These are phyloP conservation scores for Orthonyx spaldingii DNA, from an alignment of 2,113 vertebrate species.

Conservation along the genomic window DNA sequence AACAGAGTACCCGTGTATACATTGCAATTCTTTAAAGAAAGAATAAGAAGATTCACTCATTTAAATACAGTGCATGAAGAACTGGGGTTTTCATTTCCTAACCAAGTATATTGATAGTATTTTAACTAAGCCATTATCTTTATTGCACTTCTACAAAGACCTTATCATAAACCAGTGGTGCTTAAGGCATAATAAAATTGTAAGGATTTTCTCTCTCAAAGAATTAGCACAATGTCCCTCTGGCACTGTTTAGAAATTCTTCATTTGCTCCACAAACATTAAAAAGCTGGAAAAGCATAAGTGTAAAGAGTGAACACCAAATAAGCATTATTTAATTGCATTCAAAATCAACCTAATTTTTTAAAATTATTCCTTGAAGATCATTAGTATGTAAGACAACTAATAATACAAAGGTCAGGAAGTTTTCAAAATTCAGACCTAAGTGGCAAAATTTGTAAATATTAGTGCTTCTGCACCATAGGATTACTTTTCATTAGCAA, in stretches of 20 bases:
- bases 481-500: not conserved
- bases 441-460: not conserved
- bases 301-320: not conserved
- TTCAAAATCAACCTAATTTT: constrained; percentile 20
- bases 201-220: constrained; percentile 28
- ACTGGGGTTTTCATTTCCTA: not conserved
- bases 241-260: constrained; percentile 47
- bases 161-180: not conserved
- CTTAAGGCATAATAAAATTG: constrained; percentile 5
- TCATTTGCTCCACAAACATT: constrained; percentile 38
- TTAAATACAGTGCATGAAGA: not conserved
- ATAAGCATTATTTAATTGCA: constrained; percentile 46
- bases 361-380: not conserved
- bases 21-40: not conserved
- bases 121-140: constrained; percentile 55
- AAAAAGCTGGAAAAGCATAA: constrained; percentile 23
- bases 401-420: not conserved
- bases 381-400: constrained; percentile 2
- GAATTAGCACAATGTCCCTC: constrained; percentile 30
- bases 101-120: not conserved
- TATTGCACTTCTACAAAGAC: constrained; percentile 11
- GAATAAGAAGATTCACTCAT: not conserved
- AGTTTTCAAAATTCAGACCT: constrained; percentile 15
- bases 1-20: not conserved
- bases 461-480: not conserved